Conservation (phyloP, 2,113 vertebrate species). For the Pseudopodoces humilis region DNA sequence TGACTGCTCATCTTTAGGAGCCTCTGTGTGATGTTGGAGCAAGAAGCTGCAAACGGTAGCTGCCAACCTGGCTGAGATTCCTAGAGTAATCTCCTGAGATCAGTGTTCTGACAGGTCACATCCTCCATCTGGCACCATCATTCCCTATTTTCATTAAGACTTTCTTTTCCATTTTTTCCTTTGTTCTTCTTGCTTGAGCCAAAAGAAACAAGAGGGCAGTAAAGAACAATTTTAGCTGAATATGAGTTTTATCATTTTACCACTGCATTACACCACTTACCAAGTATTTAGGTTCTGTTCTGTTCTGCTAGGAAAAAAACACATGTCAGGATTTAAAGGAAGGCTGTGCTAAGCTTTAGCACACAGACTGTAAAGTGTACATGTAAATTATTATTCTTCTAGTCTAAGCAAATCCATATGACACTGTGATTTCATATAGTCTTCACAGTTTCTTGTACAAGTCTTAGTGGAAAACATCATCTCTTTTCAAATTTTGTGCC, state of each 20-base stretch:
- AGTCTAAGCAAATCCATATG: slow-evolving; percentile 55
- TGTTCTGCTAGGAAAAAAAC: slow-evolving; percentile 61
- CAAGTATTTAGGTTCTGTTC: slow-evolving; percentile 67
- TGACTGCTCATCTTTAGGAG: slow-evolving; percentile 10
- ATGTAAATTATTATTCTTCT: slow-evolving; percentile 53
- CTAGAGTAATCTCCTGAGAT: slow-evolving; percentile 60
- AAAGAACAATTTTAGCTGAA: slow-evolving; percentile 63
- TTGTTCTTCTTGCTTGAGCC: slow-evolving; percentile 47
- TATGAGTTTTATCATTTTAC: slow-evolving; percentile 68
- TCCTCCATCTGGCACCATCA: slow-evolving; percentile 55
- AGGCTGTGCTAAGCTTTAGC: slow-evolving; percentile 46
- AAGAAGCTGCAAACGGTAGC: slow-evolving; percentile 58
- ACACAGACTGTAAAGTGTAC: slow-evolving; percentile 36
- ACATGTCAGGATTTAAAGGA: slow-evolving; percentile 46
- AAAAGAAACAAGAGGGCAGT: slow-evolving; percentile 69
- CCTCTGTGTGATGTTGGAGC: slow-evolving; percentile 34
- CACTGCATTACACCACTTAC: slow-evolving; percentile 65
- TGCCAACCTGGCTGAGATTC: slow-evolving; percentile 69
- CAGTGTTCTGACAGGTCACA: slow-evolving; percentile 69
- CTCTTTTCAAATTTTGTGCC: not conserved
- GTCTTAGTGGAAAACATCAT: not conserved
- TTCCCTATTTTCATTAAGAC: slow-evolving; percentile 58
- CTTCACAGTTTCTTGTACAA: not conserved
- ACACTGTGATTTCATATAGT: slow-evolving; percentile 1
- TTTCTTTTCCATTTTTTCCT: slow-evolving; percentile 54